Evolutionary conservation across 30 jellyfish, hydroid and myxozoan species (phyloP).

Genomic region (Hydractinia echinata): DNA sequence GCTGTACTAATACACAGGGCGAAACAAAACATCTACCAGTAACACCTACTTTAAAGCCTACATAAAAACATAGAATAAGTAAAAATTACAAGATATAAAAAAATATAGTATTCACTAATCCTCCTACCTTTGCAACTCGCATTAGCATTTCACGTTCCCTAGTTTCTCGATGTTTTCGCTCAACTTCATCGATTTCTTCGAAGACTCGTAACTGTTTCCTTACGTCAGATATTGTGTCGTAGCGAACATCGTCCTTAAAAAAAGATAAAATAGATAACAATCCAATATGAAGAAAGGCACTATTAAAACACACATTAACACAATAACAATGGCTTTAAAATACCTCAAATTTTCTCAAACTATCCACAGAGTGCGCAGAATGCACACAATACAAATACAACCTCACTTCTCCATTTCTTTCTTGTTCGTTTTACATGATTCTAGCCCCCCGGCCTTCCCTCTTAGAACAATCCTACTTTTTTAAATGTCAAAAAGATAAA

Average conservation of each 20-base stretch:
- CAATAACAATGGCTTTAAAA: neutral
- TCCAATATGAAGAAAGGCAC: neutral
- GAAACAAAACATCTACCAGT: too few relatives aligned
- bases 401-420: too few relatives aligned
- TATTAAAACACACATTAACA: neutral
- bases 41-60: too few relatives aligned
- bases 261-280: neutral
- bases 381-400: too few relatives aligned
- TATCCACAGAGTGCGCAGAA: too few relatives aligned
- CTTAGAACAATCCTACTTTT: too few relatives aligned
- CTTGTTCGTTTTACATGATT: too few relatives aligned
- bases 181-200: constrained; percentile 97
- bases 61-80: too few relatives aligned
- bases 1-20: too few relatives aligned
- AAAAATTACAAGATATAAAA: too few relatives aligned
- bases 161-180: constrained; percentile 96
- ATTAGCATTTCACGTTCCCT: constrained; percentile 96
- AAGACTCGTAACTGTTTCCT: constrained; percentile 79
- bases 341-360: too few relatives aligned
- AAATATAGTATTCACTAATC: neutral
- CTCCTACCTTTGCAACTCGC: constrained; percentile 92
- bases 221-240: constrained; percentile 83
- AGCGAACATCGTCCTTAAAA: constrained; percentile 66
- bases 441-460: too few relatives aligned
- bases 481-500: neutral